Conservation (phyloP, 2,797 vertebrate species). For the Melopsittacus undulatus region DNA sequence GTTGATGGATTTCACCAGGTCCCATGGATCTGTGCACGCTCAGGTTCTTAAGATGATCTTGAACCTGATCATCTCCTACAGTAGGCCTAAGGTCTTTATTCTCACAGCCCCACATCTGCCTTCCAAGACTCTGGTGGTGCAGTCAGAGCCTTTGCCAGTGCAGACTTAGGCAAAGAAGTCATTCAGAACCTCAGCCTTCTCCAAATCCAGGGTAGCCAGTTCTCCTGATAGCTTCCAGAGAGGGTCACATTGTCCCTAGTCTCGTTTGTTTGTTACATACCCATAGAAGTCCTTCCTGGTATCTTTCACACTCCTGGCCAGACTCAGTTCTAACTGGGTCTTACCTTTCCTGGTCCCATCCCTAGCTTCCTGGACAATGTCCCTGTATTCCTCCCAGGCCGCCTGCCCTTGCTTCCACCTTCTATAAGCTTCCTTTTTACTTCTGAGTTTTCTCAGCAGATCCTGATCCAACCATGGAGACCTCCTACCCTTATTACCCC, state of each 20-base stretch:
- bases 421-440: background rate
- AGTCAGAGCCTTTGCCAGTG: no score
- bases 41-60: no score
- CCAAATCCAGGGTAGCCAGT: background rate
- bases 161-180: no score
- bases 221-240: background rate
- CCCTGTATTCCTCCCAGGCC: background rate
- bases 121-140: no score
- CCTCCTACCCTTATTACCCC: background rate
- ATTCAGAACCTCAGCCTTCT: no score
- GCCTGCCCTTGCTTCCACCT: background rate
- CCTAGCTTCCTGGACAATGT: background rate
- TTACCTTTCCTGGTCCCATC: background rate
- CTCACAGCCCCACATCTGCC: no score
- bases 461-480: background rate
- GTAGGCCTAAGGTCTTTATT: no score
- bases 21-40: no score
- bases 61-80: no score
- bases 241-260: background rate
- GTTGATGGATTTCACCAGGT: no score
- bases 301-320: background rate
- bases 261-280: background rate
- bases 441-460: background rate
- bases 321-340: background rate
- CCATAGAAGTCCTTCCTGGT: background rate